phyloP scores from a whole-genome alignment of 2,797 vertebrate genomes.

The Scolopax bukidnonensis region DNA sequence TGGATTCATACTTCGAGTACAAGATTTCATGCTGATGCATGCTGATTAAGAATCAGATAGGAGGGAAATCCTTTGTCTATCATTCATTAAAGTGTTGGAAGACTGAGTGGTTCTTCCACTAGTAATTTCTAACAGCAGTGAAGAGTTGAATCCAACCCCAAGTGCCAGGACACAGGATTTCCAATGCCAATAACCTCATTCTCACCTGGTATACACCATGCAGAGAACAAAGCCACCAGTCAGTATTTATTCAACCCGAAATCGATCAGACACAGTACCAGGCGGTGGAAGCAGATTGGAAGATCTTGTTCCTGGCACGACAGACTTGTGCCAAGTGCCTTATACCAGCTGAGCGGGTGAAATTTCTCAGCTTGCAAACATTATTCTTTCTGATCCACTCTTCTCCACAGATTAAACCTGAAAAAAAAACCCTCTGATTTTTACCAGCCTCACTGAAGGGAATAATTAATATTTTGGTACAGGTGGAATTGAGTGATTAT shows the following conservation, averaged over 20 bases:
- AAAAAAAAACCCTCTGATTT: accelerated
- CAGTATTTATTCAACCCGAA: accelerated
- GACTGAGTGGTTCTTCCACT: not conserved
- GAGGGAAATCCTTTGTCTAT: not conserved
- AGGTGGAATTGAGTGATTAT: not conserved
- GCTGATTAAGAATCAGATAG: not conserved
- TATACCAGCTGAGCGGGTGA: not conserved
- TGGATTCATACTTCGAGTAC: not conserved
- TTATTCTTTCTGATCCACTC: not conserved
- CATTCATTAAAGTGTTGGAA: not conserved
- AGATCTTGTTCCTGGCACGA: not conserved
- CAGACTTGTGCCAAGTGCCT: not conserved
- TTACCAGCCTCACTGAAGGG: not conserved
- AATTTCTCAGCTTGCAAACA: not conserved
- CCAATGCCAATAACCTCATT: not conserved
- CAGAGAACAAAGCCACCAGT: not conserved
- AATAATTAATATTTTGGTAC: not conserved
- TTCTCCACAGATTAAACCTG: not conserved
- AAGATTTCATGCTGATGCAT: not conserved
- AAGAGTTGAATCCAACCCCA: not conserved
- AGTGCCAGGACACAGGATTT: not conserved
- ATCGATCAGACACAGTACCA: not conserved
- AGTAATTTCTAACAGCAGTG: not conserved
- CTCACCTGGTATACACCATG: not conserved
- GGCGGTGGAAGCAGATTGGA: not conserved